Evolutionary conservation across 2,797 vertebrate genomes (phyloP).

Genomic region (Sebastes elongatus): DNA sequence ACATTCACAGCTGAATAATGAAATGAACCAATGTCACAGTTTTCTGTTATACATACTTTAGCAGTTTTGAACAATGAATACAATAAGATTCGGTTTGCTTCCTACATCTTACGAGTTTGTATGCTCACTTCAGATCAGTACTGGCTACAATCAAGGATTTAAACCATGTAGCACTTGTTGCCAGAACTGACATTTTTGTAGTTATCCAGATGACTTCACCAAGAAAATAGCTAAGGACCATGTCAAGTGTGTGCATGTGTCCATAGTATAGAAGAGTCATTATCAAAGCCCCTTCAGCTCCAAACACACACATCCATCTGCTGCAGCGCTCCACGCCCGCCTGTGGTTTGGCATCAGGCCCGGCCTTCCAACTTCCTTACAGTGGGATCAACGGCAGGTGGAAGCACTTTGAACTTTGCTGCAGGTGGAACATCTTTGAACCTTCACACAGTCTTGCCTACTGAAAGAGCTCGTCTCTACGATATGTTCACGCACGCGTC

Average conservation of each 20-base stretch:
- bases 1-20: background rate
- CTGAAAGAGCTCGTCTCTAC: constrained; percentile 18
- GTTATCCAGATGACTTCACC: background rate
- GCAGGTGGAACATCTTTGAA: constrained; percentile 73
- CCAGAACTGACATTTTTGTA: background rate
- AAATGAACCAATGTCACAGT: background rate
- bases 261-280: constrained; percentile 7
- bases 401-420: constrained; percentile 68
- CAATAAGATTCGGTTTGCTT: background rate
- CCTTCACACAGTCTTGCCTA: constrained; percentile 28
- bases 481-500: background rate
- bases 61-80: background rate
- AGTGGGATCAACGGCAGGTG: constrained; percentile 65
- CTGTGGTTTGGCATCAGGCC: constrained; percentile 70
- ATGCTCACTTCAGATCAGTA: background rate
- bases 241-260: background rate
- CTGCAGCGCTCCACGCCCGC: constrained; percentile 47
- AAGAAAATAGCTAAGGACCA: background rate
- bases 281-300: constrained; percentile 50
- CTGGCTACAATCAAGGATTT: background rate
- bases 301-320: constrained; percentile 50
- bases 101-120: background rate
- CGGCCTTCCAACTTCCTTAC: constrained; percentile 59
- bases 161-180: background rate
- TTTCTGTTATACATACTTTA: background rate